Conservation (phyloP, 2,888 invertebrate species). For the Tinea trinotella region DNA sequence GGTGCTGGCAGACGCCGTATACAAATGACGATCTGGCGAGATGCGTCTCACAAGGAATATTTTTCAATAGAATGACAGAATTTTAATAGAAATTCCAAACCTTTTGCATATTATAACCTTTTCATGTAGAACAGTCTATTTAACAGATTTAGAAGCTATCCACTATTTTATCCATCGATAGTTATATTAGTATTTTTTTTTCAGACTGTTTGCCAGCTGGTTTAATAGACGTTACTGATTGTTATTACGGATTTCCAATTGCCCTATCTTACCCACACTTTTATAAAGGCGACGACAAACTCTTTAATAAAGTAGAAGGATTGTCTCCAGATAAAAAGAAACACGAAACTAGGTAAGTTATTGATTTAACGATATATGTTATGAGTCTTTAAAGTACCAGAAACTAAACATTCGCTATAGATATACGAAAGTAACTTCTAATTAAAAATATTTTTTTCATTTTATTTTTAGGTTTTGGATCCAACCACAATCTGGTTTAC, state of each 20-base stretch:
- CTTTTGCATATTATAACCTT: no score
- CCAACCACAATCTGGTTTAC: slow-evolving; percentile 86
- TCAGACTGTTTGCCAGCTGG: slow-evolving; percentile 68
- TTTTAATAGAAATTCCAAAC: no score
- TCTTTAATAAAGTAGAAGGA: slow-evolving; percentile 79
- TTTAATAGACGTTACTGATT: slow-evolving; percentile 85
- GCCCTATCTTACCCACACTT: slow-evolving; percentile 92
- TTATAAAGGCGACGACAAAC: slow-evolving; percentile 77
- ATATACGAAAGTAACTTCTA: no score
- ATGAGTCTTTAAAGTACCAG: neutral
- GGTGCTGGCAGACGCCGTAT: no score
- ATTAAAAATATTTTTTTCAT: neutral
- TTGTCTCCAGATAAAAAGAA: slow-evolving; percentile 73
- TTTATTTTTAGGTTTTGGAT: slow-evolving; percentile 78
- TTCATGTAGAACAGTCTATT: no score
- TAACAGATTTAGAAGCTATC: no score
- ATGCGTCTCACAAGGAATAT: no score
- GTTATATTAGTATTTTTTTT: slow-evolving; percentile 21
- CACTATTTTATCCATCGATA: no score
- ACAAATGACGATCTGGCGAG: no score
- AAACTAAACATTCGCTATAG: neutral
- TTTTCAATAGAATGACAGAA: no score
- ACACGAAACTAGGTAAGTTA: slow-evolving; percentile 56
- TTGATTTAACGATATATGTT: neutral
- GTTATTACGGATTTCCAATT: slow-evolving; percentile 93